These are phyloP conservation scores for Phalera bucephala DNA, from an alignment of 2,888 invertebrate genomes.

Conservation along the genomic window DNA sequence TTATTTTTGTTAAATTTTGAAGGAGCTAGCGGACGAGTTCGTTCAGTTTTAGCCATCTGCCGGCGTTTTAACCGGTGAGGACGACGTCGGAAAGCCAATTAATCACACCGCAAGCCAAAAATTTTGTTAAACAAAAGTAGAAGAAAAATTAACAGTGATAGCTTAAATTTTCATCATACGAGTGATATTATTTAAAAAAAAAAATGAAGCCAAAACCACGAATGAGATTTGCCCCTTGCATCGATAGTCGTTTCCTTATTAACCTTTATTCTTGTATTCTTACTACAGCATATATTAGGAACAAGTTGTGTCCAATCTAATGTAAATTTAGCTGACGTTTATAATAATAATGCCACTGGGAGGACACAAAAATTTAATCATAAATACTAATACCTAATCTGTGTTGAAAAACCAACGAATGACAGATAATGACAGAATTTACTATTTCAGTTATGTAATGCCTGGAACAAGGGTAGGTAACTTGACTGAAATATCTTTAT, in stretches of 20 bases:
- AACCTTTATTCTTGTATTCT: too few species aligned
- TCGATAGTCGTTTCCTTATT: constrained; percentile 42
- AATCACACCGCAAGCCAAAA: constrained; percentile 81
- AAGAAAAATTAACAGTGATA: constrained; percentile 74
- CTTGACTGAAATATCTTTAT: too few species aligned
- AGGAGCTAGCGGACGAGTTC: constrained; percentile 56
- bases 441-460: too few species aligned
- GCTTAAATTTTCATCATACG: constrained; percentile 76
- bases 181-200: constrained; percentile 68
- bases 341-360: too few species aligned
- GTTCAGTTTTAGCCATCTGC: constrained; percentile 34
- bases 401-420: too few species aligned
- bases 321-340: too few species aligned
- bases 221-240: constrained; percentile 61
- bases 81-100: constrained; percentile 68
- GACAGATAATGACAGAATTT: too few species aligned
- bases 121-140: constrained; percentile 72
- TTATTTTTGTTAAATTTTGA: constrained; percentile 77
- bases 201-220: constrained; percentile 81
- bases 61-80: constrained; percentile 38
- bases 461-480: too few species aligned
- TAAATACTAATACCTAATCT: too few species aligned
- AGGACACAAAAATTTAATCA: too few species aligned
- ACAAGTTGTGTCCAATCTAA: too few species aligned
- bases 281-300: too few species aligned